A percentile compares a stretch with the other conserved stretches of the same genome.
These are phyloP conservation scores for Parascotia fuliginaria DNA, from an alignment of 2,888 invertebrate genomes.

Conservation along the genomic window DNA sequence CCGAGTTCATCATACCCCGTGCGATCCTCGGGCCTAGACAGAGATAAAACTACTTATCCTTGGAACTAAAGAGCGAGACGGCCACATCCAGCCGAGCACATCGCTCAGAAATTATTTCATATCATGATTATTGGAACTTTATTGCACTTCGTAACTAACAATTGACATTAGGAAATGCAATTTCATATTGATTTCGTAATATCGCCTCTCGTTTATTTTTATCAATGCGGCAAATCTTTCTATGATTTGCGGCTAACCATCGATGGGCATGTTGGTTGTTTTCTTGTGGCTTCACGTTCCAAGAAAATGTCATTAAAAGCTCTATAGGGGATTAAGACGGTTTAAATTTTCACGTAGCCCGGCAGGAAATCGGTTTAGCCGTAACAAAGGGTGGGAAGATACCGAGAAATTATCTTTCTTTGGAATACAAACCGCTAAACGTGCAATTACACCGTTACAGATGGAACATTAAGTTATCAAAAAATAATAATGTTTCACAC, in stretches of 20 bases:
- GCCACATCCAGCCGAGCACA: constrained; percentile 66
- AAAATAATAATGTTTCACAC: constrained; percentile 80
- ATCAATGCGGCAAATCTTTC: constrained; percentile 83
- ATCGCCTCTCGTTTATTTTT: constrained; percentile 80
- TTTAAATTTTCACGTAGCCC: constrained; percentile 82
- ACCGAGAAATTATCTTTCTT: constrained; percentile 82
- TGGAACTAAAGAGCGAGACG: constrained; percentile 46
- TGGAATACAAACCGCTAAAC: constrained; percentile 81
- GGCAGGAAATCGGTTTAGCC: constrained; percentile 81
- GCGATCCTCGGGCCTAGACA: constrained; percentile 78
- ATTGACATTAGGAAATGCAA: constrained; percentile 86
- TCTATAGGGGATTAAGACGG: constrained; percentile 80
- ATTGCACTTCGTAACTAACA: constrained; percentile 86
- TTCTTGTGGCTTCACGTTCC: constrained; percentile 75
- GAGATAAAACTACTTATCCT: constrained; percentile 56
- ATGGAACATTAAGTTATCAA: constrained; percentile 82
- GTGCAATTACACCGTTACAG: constrained; percentile 82
- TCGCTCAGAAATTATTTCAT: constrained; percentile 83
- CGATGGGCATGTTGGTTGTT: constrained; percentile 71
- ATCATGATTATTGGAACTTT: constrained; percentile 86
- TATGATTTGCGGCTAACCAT: constrained; percentile 85
- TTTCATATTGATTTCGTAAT: constrained; percentile 86
- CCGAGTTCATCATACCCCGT: constrained; percentile 85
- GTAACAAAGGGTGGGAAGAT: constrained; percentile 82
- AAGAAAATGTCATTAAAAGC: constrained; percentile 83